Evolutionary conservation across 2,113 vertebrate species (phyloP).

Genomic region (human): GRCh38 chr7:93581001-93581500

Average conservation of each 20-base stretch:
- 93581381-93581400: neutral
- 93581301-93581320: neutral
- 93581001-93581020: neutral
- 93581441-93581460: constrained; percentile 67
- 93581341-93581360: neutral
- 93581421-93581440: constrained; percentile 65
- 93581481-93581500: constrained; percentile 28
- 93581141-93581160: neutral
- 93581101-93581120: neutral
- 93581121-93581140: neutral
- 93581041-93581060: neutral
- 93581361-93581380: neutral
- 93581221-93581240: neutral
- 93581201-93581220: neutral
- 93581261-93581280: neutral
- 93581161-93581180: neutral
- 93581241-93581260: neutral
- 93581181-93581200: neutral
- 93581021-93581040: neutral
- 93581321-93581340: neutral
- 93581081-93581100: neutral
- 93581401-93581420: constrained; percentile 16
- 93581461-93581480: constrained; percentile 48
- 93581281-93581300: neutral
- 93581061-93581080: constrained; percentile 47